Evolutionary conservation across 2,113 vertebrate genomes (phyloP), one percentile per base, ranked within the genome.

Genomic region (Eleginops maclovinus): DNA sequence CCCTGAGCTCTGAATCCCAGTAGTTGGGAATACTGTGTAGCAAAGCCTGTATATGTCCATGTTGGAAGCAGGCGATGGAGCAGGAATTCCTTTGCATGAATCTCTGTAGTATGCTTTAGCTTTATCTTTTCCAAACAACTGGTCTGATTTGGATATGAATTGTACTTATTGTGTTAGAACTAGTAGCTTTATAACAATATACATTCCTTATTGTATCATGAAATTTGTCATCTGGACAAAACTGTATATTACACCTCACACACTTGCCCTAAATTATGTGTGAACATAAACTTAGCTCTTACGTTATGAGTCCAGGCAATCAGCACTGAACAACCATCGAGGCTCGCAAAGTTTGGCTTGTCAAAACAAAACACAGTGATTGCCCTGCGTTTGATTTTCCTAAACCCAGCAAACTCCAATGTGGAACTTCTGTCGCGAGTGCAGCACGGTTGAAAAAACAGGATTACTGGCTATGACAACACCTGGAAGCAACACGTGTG

Each of bases 391-490:
- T 90, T 72, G 24, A 87, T 87, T 92, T 87, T 79, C 81, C 85
- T 86, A 75, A 89, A 87, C 74, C 67, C 26, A 65, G 77, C 73
- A 89, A 91, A 84, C 72, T 75, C 81, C 75, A 73, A 11, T 50
- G 79, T 77, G 75, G 80, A 89, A 86, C 86, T 76, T 66, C 75
- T 81, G 89, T 77, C 82, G 59, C 49, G 12, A 76, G 79, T 86
- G 61, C 49, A 17, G 87, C 72, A 56, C 82, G 2, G 71, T 90
- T 85, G 82, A 77, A 74, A 77, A 91, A 93, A 92, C 89, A 92
- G 80, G 87, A 93, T 94, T 89, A 90, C 70, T 92, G 24, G 24
- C 84, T 78, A 90, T 88, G 74, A 87, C 79, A 92, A 92, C 91
- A 90, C 88, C 89, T 88, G 81, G 77, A 86, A 79, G 82, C 77